Percentiles rank a stretch among this genome's conserved stretches.
These are phyloP conservation scores for Sebastiscus tertius DNA, from an alignment of 2,797 vertebrate genomes.

Conservation along the genomic window DNA sequence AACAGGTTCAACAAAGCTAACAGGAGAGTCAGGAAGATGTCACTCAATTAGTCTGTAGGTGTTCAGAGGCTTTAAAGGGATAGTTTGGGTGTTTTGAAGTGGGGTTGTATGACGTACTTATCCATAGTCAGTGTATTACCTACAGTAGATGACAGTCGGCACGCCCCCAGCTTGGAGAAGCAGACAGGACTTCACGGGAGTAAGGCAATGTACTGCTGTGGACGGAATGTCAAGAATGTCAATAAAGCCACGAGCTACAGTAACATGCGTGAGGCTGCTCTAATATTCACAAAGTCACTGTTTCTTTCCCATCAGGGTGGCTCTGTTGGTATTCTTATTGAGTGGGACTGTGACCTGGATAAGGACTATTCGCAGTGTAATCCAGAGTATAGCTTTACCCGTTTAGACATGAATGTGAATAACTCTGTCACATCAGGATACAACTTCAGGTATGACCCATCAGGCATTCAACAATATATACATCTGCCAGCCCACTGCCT, in stretches of 20 bases:
- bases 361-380: constrained; percentile 88
- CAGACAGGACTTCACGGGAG: no score
- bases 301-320: constrained; percentile 85
- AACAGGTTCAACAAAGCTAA: no score
- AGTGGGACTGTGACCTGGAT: constrained; percentile 97
- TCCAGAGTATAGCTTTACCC: constrained; percentile 92
- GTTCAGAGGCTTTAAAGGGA: no score
- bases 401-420: constrained; percentile 86
- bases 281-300: neutral
- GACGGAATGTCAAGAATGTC: neutral
- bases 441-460: constrained; percentile 91
- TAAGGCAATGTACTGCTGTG: no score
- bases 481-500: neutral
- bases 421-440: constrained; percentile 89
- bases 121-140: no score
- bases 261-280: neutral
- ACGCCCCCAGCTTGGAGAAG: no score
- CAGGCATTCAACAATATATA: neutral
- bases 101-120: no score
- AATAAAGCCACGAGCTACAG: neutral
- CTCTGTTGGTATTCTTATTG: constrained; percentile 91
- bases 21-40: no score
- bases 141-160: no score
- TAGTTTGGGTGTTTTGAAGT: no score
- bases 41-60: no score